A percentile compares a stretch with the other conserved stretches of the same genome.
These are phyloP conservation scores for Pollenia griseotomentosa DNA, from an alignment of 2,888 invertebrate genomes.

Conservation along the genomic window DNA sequence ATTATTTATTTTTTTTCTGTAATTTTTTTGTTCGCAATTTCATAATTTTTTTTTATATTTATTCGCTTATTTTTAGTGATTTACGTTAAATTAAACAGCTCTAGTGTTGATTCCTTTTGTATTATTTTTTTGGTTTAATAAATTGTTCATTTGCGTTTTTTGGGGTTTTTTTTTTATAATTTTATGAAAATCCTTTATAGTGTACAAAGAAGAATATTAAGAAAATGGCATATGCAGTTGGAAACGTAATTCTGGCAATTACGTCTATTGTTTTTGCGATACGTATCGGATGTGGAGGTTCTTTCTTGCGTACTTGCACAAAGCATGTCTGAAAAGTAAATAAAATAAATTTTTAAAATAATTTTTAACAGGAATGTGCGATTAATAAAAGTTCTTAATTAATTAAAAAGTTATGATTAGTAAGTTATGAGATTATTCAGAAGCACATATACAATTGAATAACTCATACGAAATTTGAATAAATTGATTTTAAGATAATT, in stretches of 20 bases:
- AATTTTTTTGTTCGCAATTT: slow-evolving; percentile 60
- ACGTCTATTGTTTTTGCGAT: slow-evolving; percentile 98
- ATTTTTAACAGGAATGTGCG: too few species aligned
- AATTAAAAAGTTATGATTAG: too few species aligned
- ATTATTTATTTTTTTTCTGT: slow-evolving; percentile 43
- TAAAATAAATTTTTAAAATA: not conserved
- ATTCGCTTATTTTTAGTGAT: slow-evolving; percentile 70
- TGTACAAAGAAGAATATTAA: slow-evolving; percentile 97
- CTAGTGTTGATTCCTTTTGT: slow-evolving; percentile 69
- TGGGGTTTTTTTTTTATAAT: slow-evolving; percentile 61
- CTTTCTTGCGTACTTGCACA: slow-evolving; percentile 95
- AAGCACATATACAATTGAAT: too few species aligned
- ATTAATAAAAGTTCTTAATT: too few species aligned
- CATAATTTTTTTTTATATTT: slow-evolving; percentile 43
- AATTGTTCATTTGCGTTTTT: slow-evolving; percentile 35
- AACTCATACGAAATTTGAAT: too few species aligned
- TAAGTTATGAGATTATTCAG: too few species aligned
- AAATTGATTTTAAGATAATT: too few species aligned
- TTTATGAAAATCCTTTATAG: slow-evolving; percentile 91
- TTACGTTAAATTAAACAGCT: slow-evolving; percentile 61
- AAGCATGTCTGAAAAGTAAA: slow-evolving; percentile 88
- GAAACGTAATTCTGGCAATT: slow-evolving; percentile 96
- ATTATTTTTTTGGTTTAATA: slow-evolving; percentile 29
- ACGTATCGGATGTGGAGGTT: slow-evolving; percentile 95
- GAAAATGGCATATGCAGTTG: slow-evolving; percentile 96